These are phyloP conservation scores for Oasisia sp. DNA, from an alignment of 2,888 invertebrate species.

Conservation along the genomic window DNA sequence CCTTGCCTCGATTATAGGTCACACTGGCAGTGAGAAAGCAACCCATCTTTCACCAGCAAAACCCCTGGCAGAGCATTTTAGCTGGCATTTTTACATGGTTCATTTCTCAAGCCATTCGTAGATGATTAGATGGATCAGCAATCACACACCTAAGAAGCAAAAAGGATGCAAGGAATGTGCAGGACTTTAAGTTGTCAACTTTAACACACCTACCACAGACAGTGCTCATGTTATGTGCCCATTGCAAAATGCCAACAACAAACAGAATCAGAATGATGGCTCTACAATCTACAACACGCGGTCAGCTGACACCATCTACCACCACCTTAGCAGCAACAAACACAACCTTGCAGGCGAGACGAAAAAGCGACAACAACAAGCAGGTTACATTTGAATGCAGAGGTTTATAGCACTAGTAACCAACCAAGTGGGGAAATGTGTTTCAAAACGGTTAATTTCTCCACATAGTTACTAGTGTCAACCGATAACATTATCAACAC, in stretches of 20 bases:
- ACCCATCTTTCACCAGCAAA: neutral
- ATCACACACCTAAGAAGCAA: neutral
- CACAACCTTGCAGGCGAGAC: neutral
- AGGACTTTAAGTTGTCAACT: neutral
- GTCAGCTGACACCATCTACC: neutral
- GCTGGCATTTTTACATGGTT: no score
- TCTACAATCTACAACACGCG: neutral
- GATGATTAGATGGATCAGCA: no score
- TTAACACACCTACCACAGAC: neutral
- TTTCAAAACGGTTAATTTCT: no score
- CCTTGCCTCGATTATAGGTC: neutral
- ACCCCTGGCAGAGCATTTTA: no score
- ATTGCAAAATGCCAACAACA: neutral
- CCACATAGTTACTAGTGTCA: no score
- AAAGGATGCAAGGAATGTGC: neutral
- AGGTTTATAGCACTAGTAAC: neutral
- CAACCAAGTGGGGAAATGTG: neutral
- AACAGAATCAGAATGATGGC: neutral
- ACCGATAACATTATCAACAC: no score
- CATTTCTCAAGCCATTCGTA: no score
- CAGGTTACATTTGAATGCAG: neutral
- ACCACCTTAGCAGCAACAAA: neutral
- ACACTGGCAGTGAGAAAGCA: neutral
- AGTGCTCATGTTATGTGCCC: neutral
- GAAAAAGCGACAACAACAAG: neutral